A percentile compares a stretch with the other conserved stretches of the same genome.
Evolutionary conservation across 2,113 vertebrate genomes (phyloP).

Genomic region (Onychostruthus taczanowskii): DNA sequence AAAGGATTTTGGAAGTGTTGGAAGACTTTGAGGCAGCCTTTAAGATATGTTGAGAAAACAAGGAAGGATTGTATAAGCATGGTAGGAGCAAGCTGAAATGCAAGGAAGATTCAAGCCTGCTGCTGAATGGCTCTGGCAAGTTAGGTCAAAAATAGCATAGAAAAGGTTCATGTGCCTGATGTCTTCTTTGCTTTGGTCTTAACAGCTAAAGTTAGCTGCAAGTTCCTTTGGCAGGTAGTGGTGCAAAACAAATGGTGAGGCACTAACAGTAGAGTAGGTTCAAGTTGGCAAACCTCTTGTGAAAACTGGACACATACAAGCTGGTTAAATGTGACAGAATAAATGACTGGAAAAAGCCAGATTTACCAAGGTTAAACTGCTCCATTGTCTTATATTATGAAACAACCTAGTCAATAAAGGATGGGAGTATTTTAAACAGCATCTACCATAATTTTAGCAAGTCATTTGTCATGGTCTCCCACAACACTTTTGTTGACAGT

Average conservation of each 20-base stretch:
- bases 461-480: background rate
- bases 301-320: background rate
- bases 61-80: background rate
- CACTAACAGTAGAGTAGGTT: background rate
- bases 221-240: background rate
- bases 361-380: background rate
- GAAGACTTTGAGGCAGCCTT: background rate
- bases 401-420: background rate
- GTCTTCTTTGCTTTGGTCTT: background rate
- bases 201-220: background rate
- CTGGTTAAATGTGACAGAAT: background rate
- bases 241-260: background rate
- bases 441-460: background rate
- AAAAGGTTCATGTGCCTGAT: background rate
- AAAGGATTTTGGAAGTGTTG: background rate
- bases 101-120: rapidly evolving
- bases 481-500: background rate
- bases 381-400: background rate
- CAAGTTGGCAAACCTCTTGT: background rate
- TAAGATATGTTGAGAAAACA: background rate
- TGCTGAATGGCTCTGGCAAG: background rate
- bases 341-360: background rate
- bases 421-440: background rate
- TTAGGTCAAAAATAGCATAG: background rate
- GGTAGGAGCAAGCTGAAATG: background rate